Base-by-base conservation (phyloP, 2,113 vertebrate species). In the Anseranas semipalmata region DNA sequence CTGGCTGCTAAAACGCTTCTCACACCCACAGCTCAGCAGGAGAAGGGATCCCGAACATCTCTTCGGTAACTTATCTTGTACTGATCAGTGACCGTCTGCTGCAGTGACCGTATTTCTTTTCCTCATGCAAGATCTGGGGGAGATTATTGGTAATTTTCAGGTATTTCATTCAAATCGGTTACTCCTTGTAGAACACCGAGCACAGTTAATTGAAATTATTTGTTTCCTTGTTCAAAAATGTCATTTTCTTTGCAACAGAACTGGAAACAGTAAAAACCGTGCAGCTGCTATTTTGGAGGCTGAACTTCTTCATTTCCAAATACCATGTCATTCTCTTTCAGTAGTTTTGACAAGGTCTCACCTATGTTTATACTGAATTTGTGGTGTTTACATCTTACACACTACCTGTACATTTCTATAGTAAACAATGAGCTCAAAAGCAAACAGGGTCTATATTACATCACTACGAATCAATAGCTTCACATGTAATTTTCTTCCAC, bases 31-130 rank as follows among this genome's bases (percentile, higher is more conserved):
- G 79, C 96, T 74, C 97, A 96, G 97, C 95, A 73, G 92, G 95
- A 84, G 19, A 82, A 96, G 63, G 92, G 72, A 96, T 97, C 88
- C 94, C 95, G 91, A 95, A 87, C 91, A 96, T 94, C 96, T 97
- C 95, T 91, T 52, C 90, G 74, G 90, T 94, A 97, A 95, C 93
- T 95, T 95, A 84, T 91, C 88, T 94, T 86, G 76, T 70, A 84
- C 56, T 95, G 87, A 92, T 66, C 79, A 37, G 70, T 73, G 81
- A 84, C 96, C 95, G 90, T 90, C 68, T 41, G 68, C 73, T 86
- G 37, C 79, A 87, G 85, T 62, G 93, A 63, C 83, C 52, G 63
- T 30, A 78, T 82, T 68, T 56, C 55, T 93, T 94, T 91, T 87
- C 68, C 86, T 95, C 58, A 72, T 37, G 63, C 7, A 6, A 87